phyloP scores from a whole-genome alignment of 2,888 invertebrate species.

The Scrobipalpa costella region DNA sequence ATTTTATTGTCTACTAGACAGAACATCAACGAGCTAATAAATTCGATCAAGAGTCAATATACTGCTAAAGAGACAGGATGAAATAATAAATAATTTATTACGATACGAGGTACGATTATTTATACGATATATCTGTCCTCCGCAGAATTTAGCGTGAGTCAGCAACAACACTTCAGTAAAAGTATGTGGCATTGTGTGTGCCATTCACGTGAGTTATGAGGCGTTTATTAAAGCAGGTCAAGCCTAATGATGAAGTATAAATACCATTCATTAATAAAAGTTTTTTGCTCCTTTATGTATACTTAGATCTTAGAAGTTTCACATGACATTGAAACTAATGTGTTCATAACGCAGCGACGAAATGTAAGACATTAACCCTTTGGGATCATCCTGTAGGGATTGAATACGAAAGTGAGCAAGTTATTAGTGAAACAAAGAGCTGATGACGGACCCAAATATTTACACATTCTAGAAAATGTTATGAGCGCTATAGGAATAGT shows the following conservation, averaged over 20 bases:
- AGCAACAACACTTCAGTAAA: neutral
- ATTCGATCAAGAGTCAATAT: too few species aligned
- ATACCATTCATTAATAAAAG: conserved; percentile 12
- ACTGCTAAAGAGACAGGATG: too few species aligned
- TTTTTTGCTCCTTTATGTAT: neutral
- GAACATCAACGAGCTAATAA: too few species aligned
- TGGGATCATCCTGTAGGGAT: neutral
- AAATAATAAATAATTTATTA: too few species aligned
- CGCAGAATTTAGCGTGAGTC: neutral
- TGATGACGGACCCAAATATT: neutral
- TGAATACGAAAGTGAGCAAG: neutral
- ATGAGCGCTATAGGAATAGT: neutral
- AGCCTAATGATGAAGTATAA: conserved; percentile 12
- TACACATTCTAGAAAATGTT: conserved; percentile 14
- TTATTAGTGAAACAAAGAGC: conserved; percentile 12
- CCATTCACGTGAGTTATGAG: conserved; percentile 17
- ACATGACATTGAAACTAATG: neutral
- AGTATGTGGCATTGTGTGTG: neutral
- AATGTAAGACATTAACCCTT: conserved; percentile 15
- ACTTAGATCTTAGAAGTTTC: neutral
- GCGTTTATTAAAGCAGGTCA: conserved; percentile 16
- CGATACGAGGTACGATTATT: too few species aligned
- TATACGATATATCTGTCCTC: too few species aligned
- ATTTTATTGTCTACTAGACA: too few species aligned
- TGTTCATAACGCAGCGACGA: neutral